Evolutionary conservation across 2,113 vertebrate genomes (phyloP), one percentile per base, ranked within the genome.

Genomic region (Ochotona curzoniae): DNA sequence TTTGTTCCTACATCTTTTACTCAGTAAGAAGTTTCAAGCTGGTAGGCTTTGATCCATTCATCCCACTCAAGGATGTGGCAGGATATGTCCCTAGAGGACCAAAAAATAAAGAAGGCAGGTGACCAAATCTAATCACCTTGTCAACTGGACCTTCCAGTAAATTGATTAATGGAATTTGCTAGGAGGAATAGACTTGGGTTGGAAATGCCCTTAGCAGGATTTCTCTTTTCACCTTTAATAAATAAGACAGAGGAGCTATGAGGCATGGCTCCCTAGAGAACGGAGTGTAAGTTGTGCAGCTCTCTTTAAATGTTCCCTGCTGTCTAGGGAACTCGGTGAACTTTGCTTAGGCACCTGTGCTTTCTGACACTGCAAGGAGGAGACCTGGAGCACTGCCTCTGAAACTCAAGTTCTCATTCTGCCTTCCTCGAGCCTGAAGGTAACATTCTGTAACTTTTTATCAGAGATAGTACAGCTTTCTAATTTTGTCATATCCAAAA

Each of bases 341-440:
- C 9, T 7, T 91, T 7, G 25, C 25, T 49, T 80, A 61, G 4
- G 87, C 18, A 75, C 8, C 9, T 80, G 15, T 67, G 30, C 0
- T 79, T 30, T 83, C 47, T 90, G 51, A 75, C 5, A 80, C 0
- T 44, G 23, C 8, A 64, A 81, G 30, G 7, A 30, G 61, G 35
- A n/a, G 7, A 32, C 4, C 5, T 80, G 9, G 4, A 8, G 1
- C 47, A 76, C 28, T 84, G 20, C 17, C 32, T 90, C 88, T 38
- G 10, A 67, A 88, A 78, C 49, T 95, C 30, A 78, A 90, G 6
- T 38, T 73, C 88, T 84, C 28, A 87, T 71, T 85, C 14, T 94
- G 64, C 25, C 74, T 93, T 78, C 15, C 51, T 1, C 44, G 23
- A 84, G 49, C 8, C 9, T 70, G 5, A 32, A 54, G 1, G 13